Conservation (phyloP, 2,797 vertebrate genomes). For the Clamator glandarius region DNA sequence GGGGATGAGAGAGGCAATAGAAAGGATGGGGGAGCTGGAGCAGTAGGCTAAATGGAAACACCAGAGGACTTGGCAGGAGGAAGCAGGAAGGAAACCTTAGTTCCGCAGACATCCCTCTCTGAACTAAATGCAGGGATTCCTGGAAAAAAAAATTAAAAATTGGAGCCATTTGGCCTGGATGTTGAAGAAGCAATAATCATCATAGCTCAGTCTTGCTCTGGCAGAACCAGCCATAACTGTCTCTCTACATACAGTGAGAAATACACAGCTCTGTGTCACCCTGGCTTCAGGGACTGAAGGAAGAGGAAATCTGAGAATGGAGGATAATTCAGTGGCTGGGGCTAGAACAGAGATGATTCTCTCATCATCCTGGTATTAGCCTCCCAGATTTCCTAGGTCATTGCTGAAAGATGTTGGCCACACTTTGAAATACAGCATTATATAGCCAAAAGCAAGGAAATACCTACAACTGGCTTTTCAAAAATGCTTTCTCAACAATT, state of each 20-base stretch:
- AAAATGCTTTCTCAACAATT: neutral
- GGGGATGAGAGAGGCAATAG: neutral
- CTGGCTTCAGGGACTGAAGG: neutral
- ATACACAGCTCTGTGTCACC: fast-evolving
- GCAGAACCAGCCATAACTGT: neutral
- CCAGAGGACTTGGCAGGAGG: neutral
- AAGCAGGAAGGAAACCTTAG: neutral
- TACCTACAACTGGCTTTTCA: neutral
- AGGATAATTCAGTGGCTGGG: neutral
- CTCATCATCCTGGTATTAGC: neutral
- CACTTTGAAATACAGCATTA: neutral
- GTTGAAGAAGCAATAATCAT: neutral
- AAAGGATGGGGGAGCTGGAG: fast-evolving
- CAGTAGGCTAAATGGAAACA: neutral
- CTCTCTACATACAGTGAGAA: neutral
- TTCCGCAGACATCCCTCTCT: neutral
- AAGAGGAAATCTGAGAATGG: neutral
- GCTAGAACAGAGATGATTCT: neutral
- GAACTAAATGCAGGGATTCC: neutral
- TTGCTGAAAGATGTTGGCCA: neutral
- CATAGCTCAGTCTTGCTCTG: neutral
- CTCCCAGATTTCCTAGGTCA: neutral
- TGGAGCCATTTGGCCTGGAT: neutral
- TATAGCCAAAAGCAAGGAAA: neutral
- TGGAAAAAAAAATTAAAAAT: neutral